These are phyloP conservation scores for Sminthurinus aureus DNA, from an alignment of 2,888 invertebrate species.

Conservation along the genomic window DNA sequence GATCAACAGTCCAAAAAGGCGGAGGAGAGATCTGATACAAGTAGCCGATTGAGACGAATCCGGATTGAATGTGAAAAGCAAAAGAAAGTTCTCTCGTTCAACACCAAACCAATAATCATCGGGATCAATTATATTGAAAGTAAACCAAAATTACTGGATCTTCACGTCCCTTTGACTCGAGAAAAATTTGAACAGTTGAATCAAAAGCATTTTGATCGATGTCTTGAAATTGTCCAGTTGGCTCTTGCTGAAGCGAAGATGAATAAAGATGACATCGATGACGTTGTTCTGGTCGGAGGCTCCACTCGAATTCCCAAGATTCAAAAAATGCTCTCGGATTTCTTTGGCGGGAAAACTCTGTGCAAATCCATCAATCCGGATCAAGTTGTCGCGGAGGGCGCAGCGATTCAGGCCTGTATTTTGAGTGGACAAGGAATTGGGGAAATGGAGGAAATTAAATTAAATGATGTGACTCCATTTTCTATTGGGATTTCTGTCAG, in stretches of 20 bases:
- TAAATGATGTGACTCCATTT: too few relatives aligned
- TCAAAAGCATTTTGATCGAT: not conserved
- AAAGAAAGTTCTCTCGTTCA: not conserved
- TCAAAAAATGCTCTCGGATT: not conserved
- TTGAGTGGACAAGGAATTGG: not conserved
- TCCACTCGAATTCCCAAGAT: constrained; percentile 12
- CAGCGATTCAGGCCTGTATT: too few relatives aligned
- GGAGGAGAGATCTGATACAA: not conserved
- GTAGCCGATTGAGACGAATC: not conserved
- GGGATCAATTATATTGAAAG: not conserved
- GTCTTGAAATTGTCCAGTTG: too few relatives aligned
- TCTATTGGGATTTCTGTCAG: too few relatives aligned
- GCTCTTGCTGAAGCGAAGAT: not conserved
- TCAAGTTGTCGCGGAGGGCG: too few relatives aligned
- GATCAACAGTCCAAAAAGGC: not conserved
- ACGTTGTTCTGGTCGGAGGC: constrained; percentile 8
- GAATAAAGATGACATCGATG: not conserved
- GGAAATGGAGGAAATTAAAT: not conserved
- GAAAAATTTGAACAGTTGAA: constrained; percentile 1
- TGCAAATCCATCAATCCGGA: too few relatives aligned
- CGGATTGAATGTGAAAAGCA: not conserved
- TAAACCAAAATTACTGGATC: too few relatives aligned
- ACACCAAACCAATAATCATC: not conserved
- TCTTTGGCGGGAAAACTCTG: not conserved
- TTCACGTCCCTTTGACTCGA: not conserved